Evolutionary conservation across 2,797 vertebrate species (phyloP).

Genomic region (Sardinella longiceps): DNA sequence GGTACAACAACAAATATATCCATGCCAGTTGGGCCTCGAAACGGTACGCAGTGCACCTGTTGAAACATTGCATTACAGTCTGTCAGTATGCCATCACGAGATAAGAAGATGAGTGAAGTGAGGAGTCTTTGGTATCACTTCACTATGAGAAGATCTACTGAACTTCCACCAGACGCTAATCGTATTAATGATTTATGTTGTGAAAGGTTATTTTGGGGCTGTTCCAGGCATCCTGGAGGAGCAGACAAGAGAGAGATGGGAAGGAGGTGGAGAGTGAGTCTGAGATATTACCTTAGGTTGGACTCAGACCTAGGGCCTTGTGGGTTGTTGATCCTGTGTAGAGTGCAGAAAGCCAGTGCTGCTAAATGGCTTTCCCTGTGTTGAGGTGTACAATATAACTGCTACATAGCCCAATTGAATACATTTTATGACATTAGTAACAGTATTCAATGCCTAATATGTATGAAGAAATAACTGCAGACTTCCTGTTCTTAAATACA

Average conservation of each 20-base stretch:
- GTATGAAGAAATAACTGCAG: too few species aligned
- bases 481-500: neutral
- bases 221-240: too few species aligned
- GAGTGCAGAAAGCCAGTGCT: too few species aligned
- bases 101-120: neutral
- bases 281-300: too few species aligned
- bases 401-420: neutral
- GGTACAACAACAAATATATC: neutral
- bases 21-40: neutral
- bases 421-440: neutral
- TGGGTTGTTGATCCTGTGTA: too few species aligned
- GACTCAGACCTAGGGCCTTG: too few species aligned
- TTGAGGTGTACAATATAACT: neutral
- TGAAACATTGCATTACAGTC: neutral
- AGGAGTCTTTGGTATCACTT: neutral
- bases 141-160: neutral
- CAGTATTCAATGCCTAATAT: too few species aligned
- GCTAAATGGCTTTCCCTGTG: too few species aligned
- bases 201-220: too few species aligned
- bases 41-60: neutral
- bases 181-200: neutral
- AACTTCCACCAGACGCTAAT: neutral
- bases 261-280: too few species aligned
- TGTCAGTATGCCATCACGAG: neutral
- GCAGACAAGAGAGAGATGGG: too few species aligned